Base-by-base conservation (phyloP, 2,113 vertebrate species). In the Ornithorhynchus anatinus region DNA sequence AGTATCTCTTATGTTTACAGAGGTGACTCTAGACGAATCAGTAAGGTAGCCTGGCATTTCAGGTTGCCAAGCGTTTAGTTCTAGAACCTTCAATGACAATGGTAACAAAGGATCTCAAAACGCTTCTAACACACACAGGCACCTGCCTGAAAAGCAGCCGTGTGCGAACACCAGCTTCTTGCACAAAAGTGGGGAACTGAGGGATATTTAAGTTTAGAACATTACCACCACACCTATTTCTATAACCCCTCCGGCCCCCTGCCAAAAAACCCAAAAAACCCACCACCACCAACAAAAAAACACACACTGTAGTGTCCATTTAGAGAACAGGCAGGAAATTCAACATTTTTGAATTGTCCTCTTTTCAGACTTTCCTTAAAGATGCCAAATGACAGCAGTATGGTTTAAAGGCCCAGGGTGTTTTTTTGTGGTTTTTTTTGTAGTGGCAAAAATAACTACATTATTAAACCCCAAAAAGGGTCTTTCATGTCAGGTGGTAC, bases 1-100 rank as follows among this genome's bases (percentile, higher is more conserved):
- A n/a, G n/a, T n/a, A n/a, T n/a, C n/a, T n/a, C n/a, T n/a, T n/a
- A 66, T 65, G 43, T 61, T 79, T 80, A 69, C 23, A 69, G n/a
- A 62, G 80, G 71, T 64, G 47, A 81, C 56, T 72, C 69, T 54
- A 39, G 44, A 75, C 67, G 79, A 37, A 52, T 29, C 47, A 76
- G 69, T 65, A 67, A 75, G 83, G 69, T 40, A 57, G 81, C 27
- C 59, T 3, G 5, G 47, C 44, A 48, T 29, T 29, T 27, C 47
- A 29, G 47, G 25, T 29, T 19, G 14, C 23, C 25, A 22, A 48
- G 29, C 31, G n/a, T n/a, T 38, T 70, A 35, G 58, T 79, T 65
- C 59, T 62, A 35, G 36, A 50, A 60, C 50, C 35, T 77, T 51
- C 60, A 67, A 58, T 47, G 42, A 58, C 10, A 27, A 69, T 8